These are phyloP conservation scores for Chionis minor DNA, from an alignment of 2,113 vertebrate species.

Conservation along the genomic window DNA sequence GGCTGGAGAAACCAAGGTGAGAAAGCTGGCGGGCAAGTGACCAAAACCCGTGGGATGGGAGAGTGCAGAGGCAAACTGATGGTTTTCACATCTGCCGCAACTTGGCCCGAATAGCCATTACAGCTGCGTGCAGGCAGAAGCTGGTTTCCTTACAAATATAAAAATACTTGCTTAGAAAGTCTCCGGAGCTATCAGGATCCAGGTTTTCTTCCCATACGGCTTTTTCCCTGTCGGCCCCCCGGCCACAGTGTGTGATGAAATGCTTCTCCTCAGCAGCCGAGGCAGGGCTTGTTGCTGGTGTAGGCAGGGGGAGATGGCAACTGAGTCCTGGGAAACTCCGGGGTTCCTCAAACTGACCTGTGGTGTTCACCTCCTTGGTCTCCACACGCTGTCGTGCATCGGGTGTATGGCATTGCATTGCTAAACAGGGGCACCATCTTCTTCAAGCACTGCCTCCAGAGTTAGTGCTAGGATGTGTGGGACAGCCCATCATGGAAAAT, in stretches of 20 bases:
- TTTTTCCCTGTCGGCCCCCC: neutral
- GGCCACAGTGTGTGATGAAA: neutral
- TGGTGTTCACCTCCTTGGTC: neutral
- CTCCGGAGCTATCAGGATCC: neutral
- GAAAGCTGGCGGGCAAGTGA: neutral
- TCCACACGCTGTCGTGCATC: accelerated
- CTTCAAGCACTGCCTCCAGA: neutral
- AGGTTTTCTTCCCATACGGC: neutral
- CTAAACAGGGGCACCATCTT: neutral
- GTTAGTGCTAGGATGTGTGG: neutral
- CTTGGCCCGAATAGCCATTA: neutral
- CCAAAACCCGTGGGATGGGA: neutral
- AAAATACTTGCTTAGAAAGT: neutral
- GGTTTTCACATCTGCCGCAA: neutral
- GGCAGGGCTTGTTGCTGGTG: neutral
- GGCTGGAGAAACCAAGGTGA: neutral
- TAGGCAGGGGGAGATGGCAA: neutral
- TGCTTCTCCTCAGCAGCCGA: neutral
- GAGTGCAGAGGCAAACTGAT: neutral
- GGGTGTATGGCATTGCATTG: accelerated
- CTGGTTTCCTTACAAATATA: neutral
- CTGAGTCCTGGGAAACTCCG: neutral
- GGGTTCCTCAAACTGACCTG: neutral
- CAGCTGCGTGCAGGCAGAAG: neutral
- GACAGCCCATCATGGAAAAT: neutral